Evolutionary conservation across 2,888 invertebrate species (phyloP), one percentile per base, ranked within the genome.

Genomic region (Mellilla xanthometata): DNA sequence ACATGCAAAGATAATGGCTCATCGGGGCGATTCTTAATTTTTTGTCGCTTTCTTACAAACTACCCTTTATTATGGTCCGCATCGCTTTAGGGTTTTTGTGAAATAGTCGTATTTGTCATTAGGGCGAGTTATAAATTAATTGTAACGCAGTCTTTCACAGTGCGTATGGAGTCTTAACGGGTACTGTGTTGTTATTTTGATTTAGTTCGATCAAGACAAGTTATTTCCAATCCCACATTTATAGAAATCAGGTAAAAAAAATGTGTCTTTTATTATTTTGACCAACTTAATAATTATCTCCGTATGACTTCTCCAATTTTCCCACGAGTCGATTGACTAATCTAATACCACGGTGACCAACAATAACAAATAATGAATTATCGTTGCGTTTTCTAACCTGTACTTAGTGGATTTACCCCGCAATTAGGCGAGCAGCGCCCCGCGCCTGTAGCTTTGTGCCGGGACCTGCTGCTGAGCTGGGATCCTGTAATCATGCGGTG

Each of bases 21-120:
- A 88, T 88, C 89, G 88, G 84, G 85, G 84, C 82, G 86, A 89
- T 86, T 88, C 83, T 82, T 83, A 87, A 84, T 86, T 87, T 86
- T 87, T 86, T 84, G 78, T 81, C 67, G 78, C 76, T 76, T 83
- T 79, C 83, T 86, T 84, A 70, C 66, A 61, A 57, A 52, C 62
- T 65, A 78, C 81, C 85, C 81, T 81, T 84, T 81, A 81, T 81
- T 81, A 79, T 75, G 78, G 80, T 68, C 74, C 72, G 72, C 73
- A 77, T 76, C 79, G 87, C 85, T 86, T 83, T 74, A 82, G 85
- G 86, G 84, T 76, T 81, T 81, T 88, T 87, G 80, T 84, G 76
- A 79, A 78, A 76, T 74, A 65, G 68, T 62, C 74, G 71, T 71
- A 74, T 72, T 79, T 77, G 78, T 83, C 81, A 84, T 86, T 81